Evolutionary conservation across 2,113 vertebrate genomes (phyloP), one percentile per base, ranked within the genome.

Genomic region (Atherinomorus stipes): DNA sequence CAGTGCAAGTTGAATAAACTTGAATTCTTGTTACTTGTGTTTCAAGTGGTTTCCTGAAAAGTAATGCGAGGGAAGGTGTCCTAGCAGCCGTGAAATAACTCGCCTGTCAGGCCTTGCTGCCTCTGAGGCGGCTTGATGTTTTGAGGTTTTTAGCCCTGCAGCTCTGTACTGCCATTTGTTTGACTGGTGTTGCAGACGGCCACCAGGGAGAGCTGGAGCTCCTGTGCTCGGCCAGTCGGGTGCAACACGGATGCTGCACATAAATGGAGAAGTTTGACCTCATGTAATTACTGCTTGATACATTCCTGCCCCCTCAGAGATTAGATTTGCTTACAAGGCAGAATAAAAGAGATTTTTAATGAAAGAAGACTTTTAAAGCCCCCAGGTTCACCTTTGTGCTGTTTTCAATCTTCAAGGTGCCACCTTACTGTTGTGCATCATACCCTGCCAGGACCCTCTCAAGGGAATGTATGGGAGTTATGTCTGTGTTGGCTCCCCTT

Each of bases 201-300:
- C 91, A 88, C 89, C 67, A 92, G 91, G 91, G 85, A 23, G 89
- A 23, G 89, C 83, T 61, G 73, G n/a, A 84, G 74, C 74, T 75
- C 74, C 50, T 62, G 66, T 54, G 67, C n/a, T 57, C 15, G 45
- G 19, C 37, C 2, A 1, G 12, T 61, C 1, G 1, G 18, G 5
- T 13, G n/a, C 44, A 22, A 60, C 70, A 18, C 71, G 38, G 51
- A 47, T 50, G 42, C 64, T 83, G 64, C 11, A 21, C 44, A 18
- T 62, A 5, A 68, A 23, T 56, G 51, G 54, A 10, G 66, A 26
- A 31, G 31, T 62, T 52, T 53, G 63, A 58, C 40, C 67, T 19
- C 64, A 60, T 73, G 54, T 47, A 11, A 3, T 69, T 83, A 61
- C 70, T 76, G 61, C 61, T 70, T 34, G 40, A 72, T 76, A 80